Base-by-base conservation (phyloP, 2,797 vertebrate species). In the Esox lucius region DNA sequence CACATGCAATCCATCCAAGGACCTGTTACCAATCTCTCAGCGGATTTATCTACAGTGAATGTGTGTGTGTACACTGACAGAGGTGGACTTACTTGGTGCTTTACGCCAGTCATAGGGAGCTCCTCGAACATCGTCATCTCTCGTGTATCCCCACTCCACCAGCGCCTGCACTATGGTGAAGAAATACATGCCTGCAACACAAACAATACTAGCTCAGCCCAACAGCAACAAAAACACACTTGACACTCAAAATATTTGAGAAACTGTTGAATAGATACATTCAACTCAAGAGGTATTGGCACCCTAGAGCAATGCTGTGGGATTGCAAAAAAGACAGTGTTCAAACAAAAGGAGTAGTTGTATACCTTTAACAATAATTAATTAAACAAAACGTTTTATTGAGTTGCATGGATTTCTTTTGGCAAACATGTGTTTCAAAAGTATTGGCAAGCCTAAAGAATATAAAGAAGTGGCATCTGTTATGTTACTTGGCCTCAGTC, bases 101-200 rank as follows among this genome's bases (percentile, higher is more conserved):
- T 95, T 97, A 77, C 98, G 94, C 98, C 98, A 99, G 83, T 99
- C 98, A 15, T 99, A 99, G 2, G 98, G 98, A 1, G 98, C 98
- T 51, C 96, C 98, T 90, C 94, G 95, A 64, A 99, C 86, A 39
- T 98, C 95, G 73, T 93, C 91, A 15, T 95, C 96, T 80, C 96
- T 94, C 65, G 89, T 95, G 86, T 99, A 99, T 76, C 98, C 98
- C 95, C 94, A 96, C 0, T 94, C 91, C 68, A 95, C 95, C 79
- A 99, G 87, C 12, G 91, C 91, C 81, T 99, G 95, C 71, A 98
- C 98, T 83, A 99, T 91, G 51, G 92, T 95, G 67, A 97, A 96
- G 83, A 98, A 99, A 91, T 99, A 99, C 83, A 95, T 96, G 76
- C 98, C 98, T 99, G 84, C 80, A 80, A 87, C 28, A 59, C 48